Evolutionary conservation across 2,113 vertebrate genomes (phyloP), one percentile per base, ranked within the genome.

Genomic region (Apteryx mantelli): DNA sequence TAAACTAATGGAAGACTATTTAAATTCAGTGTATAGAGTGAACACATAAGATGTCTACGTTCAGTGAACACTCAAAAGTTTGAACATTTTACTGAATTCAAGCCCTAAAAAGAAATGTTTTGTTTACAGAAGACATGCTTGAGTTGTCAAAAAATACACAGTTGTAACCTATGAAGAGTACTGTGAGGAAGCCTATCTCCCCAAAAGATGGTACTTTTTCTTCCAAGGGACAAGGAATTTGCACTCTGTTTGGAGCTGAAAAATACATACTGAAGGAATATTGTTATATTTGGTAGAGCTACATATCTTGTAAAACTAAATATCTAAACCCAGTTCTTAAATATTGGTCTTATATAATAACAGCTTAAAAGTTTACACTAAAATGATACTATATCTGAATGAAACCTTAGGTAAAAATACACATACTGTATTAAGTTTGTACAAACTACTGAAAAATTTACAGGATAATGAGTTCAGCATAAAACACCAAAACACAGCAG

Each of bases 371-470:
- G 42, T 91, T 91, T 73, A 79, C 76, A 79, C 34, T 88, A 64
- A 90, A 96, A 83, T 64, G 28, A 86, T 78, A 84, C 82, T 75
- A 69, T 55, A 83, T 56, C 26, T 77, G 75, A 95, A 82, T 36
- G 38, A 97, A 93, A 95, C 30, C 52, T 63, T 95, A 3, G 0
- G 58, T 85, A 95, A 95, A 96, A 95, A 93, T 97, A 82, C 70
- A 93, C 95, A 36, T 3, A 77, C 44, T 90, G 21, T 81, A 90
- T 90, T 88, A 93, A 88, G 82, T 92, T 89, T 58, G 61, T 87
- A 92, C 81, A 89, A 95, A 82, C 70, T 79, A 69, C 74, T 89
- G 65, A 80, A 94, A 85, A 87, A 95, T 89, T 87, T 79, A 76
- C 83, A 85, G 48, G 36, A 53, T 82, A 93, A 92, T 48, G 56